Conservation (phyloP, 2,113 vertebrate species). For the Tragelaphus imberbis region DNA sequence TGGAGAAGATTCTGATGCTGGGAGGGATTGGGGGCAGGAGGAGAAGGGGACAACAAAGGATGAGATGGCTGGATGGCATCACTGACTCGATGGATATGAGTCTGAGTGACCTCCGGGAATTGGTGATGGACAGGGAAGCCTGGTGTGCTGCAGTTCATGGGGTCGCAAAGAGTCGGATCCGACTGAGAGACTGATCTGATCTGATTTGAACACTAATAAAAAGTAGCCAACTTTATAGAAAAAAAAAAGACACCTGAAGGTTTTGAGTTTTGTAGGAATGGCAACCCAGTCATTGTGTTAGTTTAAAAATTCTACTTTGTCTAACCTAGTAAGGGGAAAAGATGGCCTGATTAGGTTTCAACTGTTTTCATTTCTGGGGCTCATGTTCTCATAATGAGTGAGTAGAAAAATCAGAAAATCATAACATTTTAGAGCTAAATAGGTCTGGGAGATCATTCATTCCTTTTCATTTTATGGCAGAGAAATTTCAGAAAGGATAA, state of each 20-base stretch:
- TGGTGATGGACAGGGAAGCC: too few relatives aligned
- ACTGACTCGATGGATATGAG: too few relatives aligned
- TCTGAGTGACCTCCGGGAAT: too few relatives aligned
- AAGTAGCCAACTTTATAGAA: neutral
- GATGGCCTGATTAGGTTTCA: neutral
- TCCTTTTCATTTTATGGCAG: slow-evolving; percentile 3
- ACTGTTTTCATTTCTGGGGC: neutral
- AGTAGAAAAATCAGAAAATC: slow-evolving; percentile 15
- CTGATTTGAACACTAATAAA: neutral
- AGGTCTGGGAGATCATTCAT: neutral
- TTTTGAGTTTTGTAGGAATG: neutral
- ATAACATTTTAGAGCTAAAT: neutral
- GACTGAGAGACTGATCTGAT: too few relatives aligned
- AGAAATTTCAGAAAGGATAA: slow-evolving; percentile 2
- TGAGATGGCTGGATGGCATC: too few relatives aligned
- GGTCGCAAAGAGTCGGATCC: too few relatives aligned
- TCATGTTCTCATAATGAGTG: neutral
- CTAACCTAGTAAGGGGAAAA: neutral
- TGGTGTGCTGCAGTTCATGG: too few relatives aligned
- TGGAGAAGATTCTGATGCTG: too few relatives aligned
- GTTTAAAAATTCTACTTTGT: neutral
- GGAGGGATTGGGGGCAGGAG: too few relatives aligned
- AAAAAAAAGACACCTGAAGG: neutral
- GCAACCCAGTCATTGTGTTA: neutral
- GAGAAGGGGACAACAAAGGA: too few relatives aligned